Evolutionary conservation across 2,888 invertebrate genomes (phyloP).

Genomic region (Dioctria rufipes): DNA sequence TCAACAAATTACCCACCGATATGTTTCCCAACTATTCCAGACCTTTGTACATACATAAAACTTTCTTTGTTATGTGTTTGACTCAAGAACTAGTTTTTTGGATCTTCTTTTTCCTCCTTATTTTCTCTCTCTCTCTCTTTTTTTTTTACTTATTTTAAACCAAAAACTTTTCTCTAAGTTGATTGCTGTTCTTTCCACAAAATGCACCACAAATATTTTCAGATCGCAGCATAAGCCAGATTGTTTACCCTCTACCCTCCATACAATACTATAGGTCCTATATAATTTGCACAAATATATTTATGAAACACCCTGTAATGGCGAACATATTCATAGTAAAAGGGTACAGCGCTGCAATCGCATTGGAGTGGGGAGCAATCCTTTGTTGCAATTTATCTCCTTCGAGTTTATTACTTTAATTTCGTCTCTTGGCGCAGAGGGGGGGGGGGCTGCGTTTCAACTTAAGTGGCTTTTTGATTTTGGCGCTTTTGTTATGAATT

Average conservation of each 20-base stretch:
- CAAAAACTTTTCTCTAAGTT: slow-evolving; percentile 34
- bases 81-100: too few relatives aligned
- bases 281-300: neutral
- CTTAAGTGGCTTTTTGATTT: slow-evolving; percentile 48
- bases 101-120: neutral
- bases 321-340: neutral
- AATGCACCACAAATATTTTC: slow-evolving; percentile 25
- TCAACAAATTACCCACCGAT: slow-evolving; percentile 26
- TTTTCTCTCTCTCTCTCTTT: neutral
- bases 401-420: slow-evolving; percentile 50
- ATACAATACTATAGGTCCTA: neutral
- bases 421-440: neutral
- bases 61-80: slow-evolving; percentile 1
- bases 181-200: slow-evolving; percentile 40
- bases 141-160: neutral
- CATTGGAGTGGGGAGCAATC: neutral
- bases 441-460: neutral
- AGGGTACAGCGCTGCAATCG: neutral
- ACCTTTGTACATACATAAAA: slow-evolving; percentile 18
- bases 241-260: neutral
- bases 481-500: neutral
- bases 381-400: slow-evolving; percentile 37
- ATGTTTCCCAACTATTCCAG: neutral
- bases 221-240: neutral
- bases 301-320: neutral